Base-by-base conservation (phyloP, 2,888 invertebrate species). In the Endotricha flammealis region DNA sequence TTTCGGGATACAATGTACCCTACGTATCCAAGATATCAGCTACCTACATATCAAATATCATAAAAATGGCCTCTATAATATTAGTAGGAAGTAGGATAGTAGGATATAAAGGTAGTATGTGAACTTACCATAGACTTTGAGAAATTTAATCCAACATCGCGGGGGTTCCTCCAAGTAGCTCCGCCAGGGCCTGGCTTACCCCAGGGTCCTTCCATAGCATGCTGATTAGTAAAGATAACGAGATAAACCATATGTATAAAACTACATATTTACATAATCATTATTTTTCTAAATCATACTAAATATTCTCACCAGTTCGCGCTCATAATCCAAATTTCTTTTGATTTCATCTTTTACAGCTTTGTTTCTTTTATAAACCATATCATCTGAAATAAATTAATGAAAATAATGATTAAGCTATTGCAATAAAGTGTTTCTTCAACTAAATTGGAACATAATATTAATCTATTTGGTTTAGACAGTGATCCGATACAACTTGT, bases 101-200 rank as follows among this genome's bases (percentile, higher is more conserved):
- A n/a, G n/a, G n/a, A n/a, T n/a, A n/a, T n/a, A n/a, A n/a, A n/a
- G n/a, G n/a, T n/a, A n/a, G n/a, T 32, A 30, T 29, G 4, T 24
- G 8, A 4, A 24, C 51, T 35, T 89, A 93, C 93, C 92, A 94
- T 88, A 50, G 94, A 94, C 70, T 92, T 90, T 56, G 92, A 90
- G 86, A 94, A 94, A 75, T 92, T 90, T 53, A 89, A 77, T 59
- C 93, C 94, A 58, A 92, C 87, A 64, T 90, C 83, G 57, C 90
- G 89, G 42, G 92, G 93, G 75, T 91, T 90, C 62, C 93, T 89
- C 94, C 94, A 93, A 48, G 89, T 88, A 35, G 87, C 83, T 44
- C 93, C 93, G 35, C 93, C 93, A 29, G 92, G 92, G 45, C 92
- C 92, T 11, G 89, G 89, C 55, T 83, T 89, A 39, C 92, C 91